Percentiles rank a stretch among this genome's conserved stretches.
Evolutionary conservation across 2,888 invertebrate species (phyloP).

Genomic region (Lasioglossum lativentre): DNA sequence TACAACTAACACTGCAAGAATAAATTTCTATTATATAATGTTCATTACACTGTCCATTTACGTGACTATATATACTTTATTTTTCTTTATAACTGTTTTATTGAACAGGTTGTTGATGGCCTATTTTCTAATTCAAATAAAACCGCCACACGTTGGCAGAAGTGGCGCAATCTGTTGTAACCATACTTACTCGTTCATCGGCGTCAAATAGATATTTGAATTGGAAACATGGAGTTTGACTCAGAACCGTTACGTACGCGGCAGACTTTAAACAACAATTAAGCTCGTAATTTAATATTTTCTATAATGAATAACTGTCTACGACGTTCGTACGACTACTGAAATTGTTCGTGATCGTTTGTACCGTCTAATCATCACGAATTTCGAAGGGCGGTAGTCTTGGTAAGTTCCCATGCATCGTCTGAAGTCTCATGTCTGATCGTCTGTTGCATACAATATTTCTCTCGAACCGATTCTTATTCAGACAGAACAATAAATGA

Average conservation of each 20-base stretch:
- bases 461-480: not conserved
- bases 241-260: slow-evolving; percentile 49
- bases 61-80: too few species aligned
- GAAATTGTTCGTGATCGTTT: not conserved
- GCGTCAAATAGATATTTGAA: slow-evolving; percentile 50
- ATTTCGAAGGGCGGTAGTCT: not conserved
- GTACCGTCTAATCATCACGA: not conserved
- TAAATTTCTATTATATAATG: too few species aligned
- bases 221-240: slow-evolving; percentile 47
- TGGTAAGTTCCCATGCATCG: not conserved
- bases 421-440: too few species aligned
- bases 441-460: not conserved
- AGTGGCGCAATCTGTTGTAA: too few species aligned
- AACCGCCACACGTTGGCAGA: too few species aligned
- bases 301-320: not conserved
- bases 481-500: slow-evolving; percentile 22
- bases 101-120: too few species aligned
- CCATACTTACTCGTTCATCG: not conserved
- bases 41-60: too few species aligned
- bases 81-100: too few species aligned
- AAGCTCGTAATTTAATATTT: not conserved
- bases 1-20: too few species aligned
- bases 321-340: not conserved
- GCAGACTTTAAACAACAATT: too few species aligned
- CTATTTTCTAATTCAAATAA: too few species aligned